A percentile compares a stretch with the other conserved stretches of the same genome.
phyloP scores from a whole-genome alignment of 1,140 invertebrate species.

The Drosophila kanapiae region DNA sequence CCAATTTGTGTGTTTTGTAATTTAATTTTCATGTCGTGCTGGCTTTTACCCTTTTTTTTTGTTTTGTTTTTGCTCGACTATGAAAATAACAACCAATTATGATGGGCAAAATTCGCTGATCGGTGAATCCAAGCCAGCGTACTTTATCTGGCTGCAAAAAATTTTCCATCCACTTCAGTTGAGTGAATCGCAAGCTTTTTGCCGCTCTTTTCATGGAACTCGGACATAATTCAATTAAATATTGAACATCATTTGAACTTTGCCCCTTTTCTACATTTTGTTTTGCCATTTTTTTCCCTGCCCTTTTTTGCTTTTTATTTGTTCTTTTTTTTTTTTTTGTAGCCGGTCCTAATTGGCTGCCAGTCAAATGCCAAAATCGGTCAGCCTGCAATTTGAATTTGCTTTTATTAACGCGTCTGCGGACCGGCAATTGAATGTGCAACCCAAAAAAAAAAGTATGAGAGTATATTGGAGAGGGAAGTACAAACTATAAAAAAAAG shows the following conservation, averaged over 20 bases:
- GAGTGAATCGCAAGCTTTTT: slow-evolving; percentile 7
- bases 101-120: slow-evolving; percentile 10
- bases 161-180: slow-evolving; percentile 29
- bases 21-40: neutral
- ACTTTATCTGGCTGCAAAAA: slow-evolving; percentile 30
- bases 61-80: neutral
- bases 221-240: slow-evolving; percentile 56
- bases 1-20: slow-evolving; percentile 25
- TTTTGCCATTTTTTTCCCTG: slow-evolving; percentile 16
- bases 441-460: slow-evolving; percentile 18
- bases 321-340: slow-evolving; percentile 28
- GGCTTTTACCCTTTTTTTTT: neutral
- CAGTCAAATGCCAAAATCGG: slow-evolving; percentile 60
- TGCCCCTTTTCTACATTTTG: slow-evolving; percentile 14
- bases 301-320: neutral
- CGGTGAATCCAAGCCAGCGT: slow-evolving; percentile 12
- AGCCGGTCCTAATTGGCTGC: slow-evolving; percentile 57
- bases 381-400: slow-evolving; percentile 57
- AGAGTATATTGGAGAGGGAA: slow-evolving; percentile 1
- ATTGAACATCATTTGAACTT: slow-evolving; percentile 51
- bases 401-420: slow-evolving; percentile 50
- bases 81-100: slow-evolving; percentile 43
- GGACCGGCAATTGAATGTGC: slow-evolving; percentile 39
- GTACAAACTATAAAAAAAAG: neutral
- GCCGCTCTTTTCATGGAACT: neutral